Evolutionary conservation across 2,797 vertebrate species (phyloP), one percentile per base, ranked within the genome.

Genomic region (Tokudaia tokunoshimensis): DNA sequence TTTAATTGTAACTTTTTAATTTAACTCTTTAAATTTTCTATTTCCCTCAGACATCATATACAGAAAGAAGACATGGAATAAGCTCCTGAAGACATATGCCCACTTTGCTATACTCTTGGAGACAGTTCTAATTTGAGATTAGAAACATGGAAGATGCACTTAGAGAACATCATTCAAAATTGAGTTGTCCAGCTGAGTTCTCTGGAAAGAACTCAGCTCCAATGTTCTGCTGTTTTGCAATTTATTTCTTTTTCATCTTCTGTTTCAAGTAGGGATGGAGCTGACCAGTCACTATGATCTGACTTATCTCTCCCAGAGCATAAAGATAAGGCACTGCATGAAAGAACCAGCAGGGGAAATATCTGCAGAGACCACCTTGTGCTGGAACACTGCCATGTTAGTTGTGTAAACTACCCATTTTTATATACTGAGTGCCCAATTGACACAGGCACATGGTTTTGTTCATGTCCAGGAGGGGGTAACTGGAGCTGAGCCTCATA

Each of bases 391-490:
- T n/a, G 63, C 6, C n/a, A 55, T 5, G 9, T 15, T 81, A 26
- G 26, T 12, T 26, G 31, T 0, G 13, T 29, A n/a, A 2, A n/a
- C 6, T 31, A 20, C 4, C 50, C 17, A 3, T 59, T 20, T 5
- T 52, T 29, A 29, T 14, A 50, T 3, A 17, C 10, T 34, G 22
- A 37, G 44, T 17, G 22, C 24, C 57, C 29, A 10, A 22, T 3
- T 50, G 17, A 44, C 31, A 44, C 13, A 65, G 24, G n/a, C 14
- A 13, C 24, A 4, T 12, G 4, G 11, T 13, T 67, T 31, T 67
- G 31, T 67, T 6, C 34, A 34, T 67, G 10, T 67, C 15, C 65
- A n/a, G 14, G 5, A 31, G 11, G 31, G 52, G 17, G 2, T 52
- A 24, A 12, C 29, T 65, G 57, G 41, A 72, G 9, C 19, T 44